Percentiles rank a stretch among this genome's conserved stretches.
Evolutionary conservation across 2,113 vertebrate genomes (phyloP).

Genomic region (Chinchilla lanigera): DNA sequence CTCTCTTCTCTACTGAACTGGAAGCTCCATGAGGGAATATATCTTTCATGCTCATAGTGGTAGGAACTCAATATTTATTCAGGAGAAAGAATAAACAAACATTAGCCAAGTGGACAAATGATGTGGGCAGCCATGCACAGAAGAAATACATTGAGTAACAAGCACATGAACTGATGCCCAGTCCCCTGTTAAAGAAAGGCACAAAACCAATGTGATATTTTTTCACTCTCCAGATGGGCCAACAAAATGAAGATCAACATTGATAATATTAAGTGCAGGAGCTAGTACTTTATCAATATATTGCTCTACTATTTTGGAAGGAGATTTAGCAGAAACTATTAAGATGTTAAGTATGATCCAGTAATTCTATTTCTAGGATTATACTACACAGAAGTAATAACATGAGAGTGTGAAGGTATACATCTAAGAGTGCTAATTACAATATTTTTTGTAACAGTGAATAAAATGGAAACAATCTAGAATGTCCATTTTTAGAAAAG

Average conservation of each 20-base stretch:
- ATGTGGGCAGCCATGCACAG: background rate
- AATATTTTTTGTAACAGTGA: background rate
- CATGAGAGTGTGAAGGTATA: background rate
- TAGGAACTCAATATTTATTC: background rate
- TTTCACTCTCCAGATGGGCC: background rate
- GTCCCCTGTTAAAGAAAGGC: background rate
- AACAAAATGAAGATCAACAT: background rate
- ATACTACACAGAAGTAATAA: background rate
- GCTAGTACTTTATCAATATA: background rate
- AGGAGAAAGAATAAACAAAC: background rate
- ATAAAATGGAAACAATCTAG: background rate
- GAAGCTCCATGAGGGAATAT: background rate
- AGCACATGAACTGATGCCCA: background rate
- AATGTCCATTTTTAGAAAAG: background rate
- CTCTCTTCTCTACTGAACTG: background rate
- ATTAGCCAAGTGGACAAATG: background rate
- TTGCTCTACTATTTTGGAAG: background rate
- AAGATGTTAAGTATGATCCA: background rate
- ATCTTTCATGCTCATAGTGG: background rate
- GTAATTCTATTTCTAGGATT: background rate
- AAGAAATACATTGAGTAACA: background rate
- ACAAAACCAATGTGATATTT: background rate
- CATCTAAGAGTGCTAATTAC: background rate
- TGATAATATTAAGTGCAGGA: background rate
- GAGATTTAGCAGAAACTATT: background rate